phyloP scores from a whole-genome alignment of 2,888 invertebrate species.

The Blera fallax region DNA sequence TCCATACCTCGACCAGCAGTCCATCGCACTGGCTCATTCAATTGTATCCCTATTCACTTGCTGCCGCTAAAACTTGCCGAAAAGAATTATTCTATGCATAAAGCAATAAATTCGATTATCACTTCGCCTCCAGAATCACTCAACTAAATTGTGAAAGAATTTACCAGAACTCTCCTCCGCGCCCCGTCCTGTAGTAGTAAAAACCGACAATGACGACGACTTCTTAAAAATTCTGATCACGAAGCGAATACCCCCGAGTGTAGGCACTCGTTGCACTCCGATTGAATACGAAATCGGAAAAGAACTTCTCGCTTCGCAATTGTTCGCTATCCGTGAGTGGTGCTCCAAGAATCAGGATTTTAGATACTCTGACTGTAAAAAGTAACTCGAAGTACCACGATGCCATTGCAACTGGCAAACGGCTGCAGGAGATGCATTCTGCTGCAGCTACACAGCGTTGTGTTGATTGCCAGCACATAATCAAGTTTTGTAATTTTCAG shows the following conservation, averaged over 20 bases:
- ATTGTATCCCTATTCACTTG: too few species aligned
- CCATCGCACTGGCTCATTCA: too few species aligned
- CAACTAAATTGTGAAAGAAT: background rate
- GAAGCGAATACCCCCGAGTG: slow-evolving; percentile 27
- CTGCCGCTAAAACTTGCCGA: too few species aligned
- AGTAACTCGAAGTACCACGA: background rate
- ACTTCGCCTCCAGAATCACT: slow-evolving; percentile 8
- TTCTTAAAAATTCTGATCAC: slow-evolving; percentile 47
- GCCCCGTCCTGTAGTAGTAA: background rate
- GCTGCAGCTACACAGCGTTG: background rate
- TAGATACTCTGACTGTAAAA: background rate
- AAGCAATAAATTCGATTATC: slow-evolving; percentile 42
- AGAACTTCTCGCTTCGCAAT: slow-evolving; percentile 10
- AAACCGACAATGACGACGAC: background rate
- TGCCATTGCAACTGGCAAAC: background rate
- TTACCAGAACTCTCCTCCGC: background rate
- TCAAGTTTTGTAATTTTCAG: slow-evolving; percentile 59
- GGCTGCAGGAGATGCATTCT: background rate
- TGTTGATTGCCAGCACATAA: slow-evolving; percentile 4
- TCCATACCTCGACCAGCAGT: too few species aligned
- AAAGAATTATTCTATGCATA: slow-evolving; percentile 22
- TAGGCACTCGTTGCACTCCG: slow-evolving; percentile 52
- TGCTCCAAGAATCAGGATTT: background rate
- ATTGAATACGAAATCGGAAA: slow-evolving; percentile 50
- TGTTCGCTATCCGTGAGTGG: background rate